Percentiles rank a stretch among this genome's conserved stretches.
Conservation (phyloP, 1,140 invertebrate species). For the Wasmannia auropunctata region DNA sequence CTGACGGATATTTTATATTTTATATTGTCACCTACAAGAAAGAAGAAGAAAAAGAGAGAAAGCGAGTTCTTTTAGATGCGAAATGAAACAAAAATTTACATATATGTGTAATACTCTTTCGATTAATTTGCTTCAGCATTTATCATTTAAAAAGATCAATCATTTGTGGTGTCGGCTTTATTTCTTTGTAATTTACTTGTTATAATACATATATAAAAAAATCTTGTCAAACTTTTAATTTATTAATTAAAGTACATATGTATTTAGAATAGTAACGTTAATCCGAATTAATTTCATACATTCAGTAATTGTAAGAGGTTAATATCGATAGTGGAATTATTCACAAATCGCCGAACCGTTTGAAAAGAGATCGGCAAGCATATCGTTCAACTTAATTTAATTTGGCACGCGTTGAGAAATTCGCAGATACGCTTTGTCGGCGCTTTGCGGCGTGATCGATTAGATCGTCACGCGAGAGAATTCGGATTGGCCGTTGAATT, state of each 20-base stretch:
- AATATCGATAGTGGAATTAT: constrained; percentile 34
- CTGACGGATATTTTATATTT: constrained; percentile 69
- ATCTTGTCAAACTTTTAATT: background rate
- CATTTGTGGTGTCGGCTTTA: background rate
- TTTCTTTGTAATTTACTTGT: background rate
- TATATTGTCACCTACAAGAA: constrained; percentile 52
- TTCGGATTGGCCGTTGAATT: constrained; percentile 63
- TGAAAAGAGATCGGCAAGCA: constrained; percentile 21
- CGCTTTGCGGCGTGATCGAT: constrained; percentile 48
- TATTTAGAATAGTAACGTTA: background rate
- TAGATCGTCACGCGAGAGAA: constrained; percentile 62
- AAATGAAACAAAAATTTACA: constrained; percentile 10
- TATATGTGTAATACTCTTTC: background rate
- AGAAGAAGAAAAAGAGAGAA: background rate
- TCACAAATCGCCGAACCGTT: background rate
- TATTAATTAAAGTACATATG: background rate
- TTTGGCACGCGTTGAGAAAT: constrained; percentile 49
- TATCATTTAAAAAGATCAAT: background rate
- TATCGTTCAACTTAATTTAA: constrained; percentile 61
- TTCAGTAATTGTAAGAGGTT: background rate
- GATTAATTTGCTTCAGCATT: background rate
- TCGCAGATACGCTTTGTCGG: constrained; percentile 48
- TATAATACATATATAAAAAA: background rate
- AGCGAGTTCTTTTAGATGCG: background rate
- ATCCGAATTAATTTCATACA: background rate